Conservation (phyloP, 2,888 invertebrate species). For the Strigamia crassipes region DNA sequence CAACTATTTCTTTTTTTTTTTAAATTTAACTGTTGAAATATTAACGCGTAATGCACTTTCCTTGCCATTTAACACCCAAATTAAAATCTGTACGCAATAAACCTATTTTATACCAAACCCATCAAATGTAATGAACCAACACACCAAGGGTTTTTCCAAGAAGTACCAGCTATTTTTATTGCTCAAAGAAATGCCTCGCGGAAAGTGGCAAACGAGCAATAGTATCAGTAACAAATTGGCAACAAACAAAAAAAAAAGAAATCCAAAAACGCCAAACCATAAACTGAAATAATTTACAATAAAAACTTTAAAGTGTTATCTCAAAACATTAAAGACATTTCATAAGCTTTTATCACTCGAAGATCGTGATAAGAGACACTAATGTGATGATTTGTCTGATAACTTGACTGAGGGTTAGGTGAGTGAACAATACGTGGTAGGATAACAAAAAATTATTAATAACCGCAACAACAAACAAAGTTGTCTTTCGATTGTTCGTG, state of each 20-base stretch:
- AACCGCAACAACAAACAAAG: background rate
- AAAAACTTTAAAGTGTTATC: background rate
- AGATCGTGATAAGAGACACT: constrained; percentile 14
- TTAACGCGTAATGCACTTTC: background rate
- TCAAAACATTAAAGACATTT: background rate
- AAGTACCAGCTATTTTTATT: constrained; percentile 4
- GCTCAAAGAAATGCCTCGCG: background rate
- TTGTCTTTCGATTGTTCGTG: background rate
- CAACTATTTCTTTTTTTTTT: background rate
- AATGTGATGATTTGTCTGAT: background rate
- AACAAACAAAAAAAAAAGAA: background rate
- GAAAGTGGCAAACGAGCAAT: constrained; percentile 11
- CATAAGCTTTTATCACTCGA: background rate
- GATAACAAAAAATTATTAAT: background rate
- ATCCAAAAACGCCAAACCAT: background rate
- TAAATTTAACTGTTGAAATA: background rate
- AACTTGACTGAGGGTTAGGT: background rate
- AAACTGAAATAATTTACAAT: background rate
- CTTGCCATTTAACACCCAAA: constrained; percentile 17
- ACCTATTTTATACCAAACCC: constrained; percentile 5
- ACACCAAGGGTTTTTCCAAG: constrained; percentile 11
- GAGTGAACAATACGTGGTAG: background rate
- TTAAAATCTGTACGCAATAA: constrained; percentile 21
- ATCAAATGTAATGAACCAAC: constrained; percentile 17
- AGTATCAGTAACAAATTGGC: background rate